Conservation (phyloP, 2,888 invertebrate genomes). For the Zygothrica quintamaculata region DNA sequence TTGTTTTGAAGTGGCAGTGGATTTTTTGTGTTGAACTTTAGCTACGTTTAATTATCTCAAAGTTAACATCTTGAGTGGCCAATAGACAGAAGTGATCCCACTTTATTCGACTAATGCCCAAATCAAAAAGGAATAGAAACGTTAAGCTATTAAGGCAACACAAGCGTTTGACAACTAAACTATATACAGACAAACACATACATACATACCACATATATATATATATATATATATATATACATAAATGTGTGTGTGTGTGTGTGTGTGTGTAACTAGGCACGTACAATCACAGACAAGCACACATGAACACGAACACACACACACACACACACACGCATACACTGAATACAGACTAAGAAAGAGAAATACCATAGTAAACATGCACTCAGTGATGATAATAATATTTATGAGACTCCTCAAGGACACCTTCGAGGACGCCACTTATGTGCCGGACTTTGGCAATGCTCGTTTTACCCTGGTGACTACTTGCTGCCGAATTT, state of each 20-base stretch:
- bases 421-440: slow-evolving; percentile 68
- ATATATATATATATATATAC: too few relatives aligned
- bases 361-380: slow-evolving; percentile 31
- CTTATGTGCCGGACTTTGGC: slow-evolving; percentile 60
- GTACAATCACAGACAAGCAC: slow-evolving; percentile 1
- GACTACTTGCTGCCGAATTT: slow-evolving; percentile 71
- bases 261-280: background rate
- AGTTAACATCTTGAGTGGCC: background rate
- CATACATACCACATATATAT: too few relatives aligned
- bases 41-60: too few relatives aligned
- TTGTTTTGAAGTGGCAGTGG: too few relatives aligned
- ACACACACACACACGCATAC: slow-evolving; percentile 13
- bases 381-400: slow-evolving; percentile 71
- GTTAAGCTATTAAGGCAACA: background rate
- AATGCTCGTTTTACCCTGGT: slow-evolving; percentile 69
- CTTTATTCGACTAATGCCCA: slow-evolving; percentile 2
- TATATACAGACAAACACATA: slow-evolving; percentile 3
- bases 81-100: background rate
- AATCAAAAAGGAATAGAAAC: background rate
- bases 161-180: slow-evolving; percentile 11
- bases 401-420: slow-evolving; percentile 81
- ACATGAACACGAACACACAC: slow-evolving; percentile 14
- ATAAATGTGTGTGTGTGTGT: background rate
- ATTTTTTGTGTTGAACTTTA: too few relatives aligned
- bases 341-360: too few relatives aligned